Base-by-base conservation (phyloP, 2,113 vertebrate species). In the Podarcis muralis region DNA sequence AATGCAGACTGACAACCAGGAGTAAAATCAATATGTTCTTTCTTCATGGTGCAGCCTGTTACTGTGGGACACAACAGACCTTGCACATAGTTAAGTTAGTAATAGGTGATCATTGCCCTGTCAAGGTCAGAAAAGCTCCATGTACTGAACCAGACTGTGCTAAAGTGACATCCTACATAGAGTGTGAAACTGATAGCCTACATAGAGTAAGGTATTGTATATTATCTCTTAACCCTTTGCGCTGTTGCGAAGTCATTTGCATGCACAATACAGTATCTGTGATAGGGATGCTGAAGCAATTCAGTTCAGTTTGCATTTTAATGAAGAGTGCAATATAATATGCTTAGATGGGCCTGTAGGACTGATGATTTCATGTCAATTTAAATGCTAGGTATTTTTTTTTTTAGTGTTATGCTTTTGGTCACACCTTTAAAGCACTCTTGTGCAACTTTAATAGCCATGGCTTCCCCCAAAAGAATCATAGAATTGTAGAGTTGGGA, bases 1-100 rank as follows among this genome's bases (percentile, higher is more conserved):
- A 93, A 88, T n/a, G 86, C 91, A 83, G 81, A 81, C 91, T 94
- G 93, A 90, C 92, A 91, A 90, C 32, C 59, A 86, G 86, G 93
- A 93, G 91, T 3, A 8, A 91, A 90, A 94, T 95, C 80, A 20
- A 93, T 95, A 87, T 0, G 2, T 84, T 82, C 92, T 93, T 84
- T 53, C 11, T 59, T 87, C 87, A 87, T 94, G 88, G 90, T 20
- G 83, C 81, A 86, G 88, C 92, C 93, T 88, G 32, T 93, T 91
- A 92, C 93, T 79, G 75, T 80, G 71, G 89, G 92, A 72, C 83
- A 89, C 90, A 89, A 77, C 30, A 90, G 89, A 86, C 68, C 90
- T 94, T 20, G 89, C 89, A 20, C 88, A 35, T 35, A 1, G 72
- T 86, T 65, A 87, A 18, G 84, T 84, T 92, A 87, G 88, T 8